phyloP scores from a whole-genome alignment of 1,140 invertebrate species.

The Aphaenogaster rudis region DNA sequence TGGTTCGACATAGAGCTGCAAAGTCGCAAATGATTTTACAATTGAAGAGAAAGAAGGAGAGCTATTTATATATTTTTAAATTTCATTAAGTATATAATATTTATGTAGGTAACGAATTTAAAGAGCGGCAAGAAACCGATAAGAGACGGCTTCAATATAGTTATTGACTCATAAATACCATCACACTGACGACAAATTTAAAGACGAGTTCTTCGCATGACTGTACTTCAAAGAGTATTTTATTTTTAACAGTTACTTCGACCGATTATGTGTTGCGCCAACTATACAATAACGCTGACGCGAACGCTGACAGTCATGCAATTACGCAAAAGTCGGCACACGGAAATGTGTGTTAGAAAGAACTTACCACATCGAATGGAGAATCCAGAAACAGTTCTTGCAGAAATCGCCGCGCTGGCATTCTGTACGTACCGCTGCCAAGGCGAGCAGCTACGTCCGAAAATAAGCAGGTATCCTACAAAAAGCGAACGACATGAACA shows the following conservation, averaged over 20 bases:
- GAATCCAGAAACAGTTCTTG: slow-evolving; percentile 98
- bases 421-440: slow-evolving; percentile 92
- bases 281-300: slow-evolving; percentile 17
- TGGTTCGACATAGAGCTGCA: slow-evolving; percentile 81
- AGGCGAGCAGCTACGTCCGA: slow-evolving; percentile 95
- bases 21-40: slow-evolving; percentile 30
- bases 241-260: slow-evolving; percentile 2
- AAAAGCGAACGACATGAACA: slow-evolving; percentile 82
- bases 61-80: neutral
- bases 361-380: slow-evolving; percentile 89
- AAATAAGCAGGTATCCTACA: slow-evolving; percentile 96
- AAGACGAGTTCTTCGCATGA: neutral
- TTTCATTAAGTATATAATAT: neutral
- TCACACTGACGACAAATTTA: neutral
- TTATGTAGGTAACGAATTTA: neutral
- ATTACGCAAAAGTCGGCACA: neutral
- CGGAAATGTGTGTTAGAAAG: neutral
- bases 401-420: slow-evolving; percentile 94
- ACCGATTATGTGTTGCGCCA: neutral
- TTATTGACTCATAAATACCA: neutral
- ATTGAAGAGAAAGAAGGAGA: neutral
- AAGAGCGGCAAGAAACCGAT: neutral
- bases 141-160: neutral
- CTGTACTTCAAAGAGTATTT: neutral
- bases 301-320: neutral